phyloP scores from a whole-genome alignment of 2,797 vertebrate species.

The Argyrosomus regius region DNA sequence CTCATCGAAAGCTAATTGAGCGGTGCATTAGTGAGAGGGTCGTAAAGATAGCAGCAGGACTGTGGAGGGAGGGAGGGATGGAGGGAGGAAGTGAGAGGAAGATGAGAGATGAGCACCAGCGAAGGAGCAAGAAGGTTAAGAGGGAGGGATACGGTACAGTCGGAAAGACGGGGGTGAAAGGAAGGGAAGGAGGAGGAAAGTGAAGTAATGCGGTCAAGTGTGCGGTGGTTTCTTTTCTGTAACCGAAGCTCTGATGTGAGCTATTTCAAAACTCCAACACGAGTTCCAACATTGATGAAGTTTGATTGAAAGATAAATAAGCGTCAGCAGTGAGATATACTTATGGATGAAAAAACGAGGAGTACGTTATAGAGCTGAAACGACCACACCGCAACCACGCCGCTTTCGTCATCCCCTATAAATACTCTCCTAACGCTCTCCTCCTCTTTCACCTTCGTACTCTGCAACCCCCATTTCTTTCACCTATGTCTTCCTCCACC shows the following conservation, averaged over 20 bases:
- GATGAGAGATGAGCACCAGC: constrained; percentile 58
- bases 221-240: constrained; percentile 19
- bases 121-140: constrained; percentile 51
- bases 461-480: no score
- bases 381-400: no score
- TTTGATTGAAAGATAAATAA: background rate
- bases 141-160: constrained; percentile 15
- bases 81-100: constrained; percentile 41
- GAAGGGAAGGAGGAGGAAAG: constrained; percentile 20
- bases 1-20: constrained; percentile 81
- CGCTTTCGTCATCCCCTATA: no score
- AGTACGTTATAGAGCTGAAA: background rate
- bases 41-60: constrained; percentile 69
- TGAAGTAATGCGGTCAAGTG: constrained; percentile 35
- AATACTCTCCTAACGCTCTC: no score
- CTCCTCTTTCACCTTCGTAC: no score
- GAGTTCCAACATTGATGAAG: background rate
- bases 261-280: constrained; percentile 29
- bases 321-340: background rate
- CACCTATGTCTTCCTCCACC: no score
- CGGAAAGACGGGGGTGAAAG: constrained; percentile 3
- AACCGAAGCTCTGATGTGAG: constrained; percentile 5
- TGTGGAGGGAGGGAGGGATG: constrained; percentile 32
- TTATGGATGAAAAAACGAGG: background rate
- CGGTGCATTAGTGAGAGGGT: constrained; percentile 76